A percentile compares a stretch with the other conserved stretches of the same genome.
Conservation (phyloP, 2,113 vertebrate genomes). For the Ammodytes dubius region DNA sequence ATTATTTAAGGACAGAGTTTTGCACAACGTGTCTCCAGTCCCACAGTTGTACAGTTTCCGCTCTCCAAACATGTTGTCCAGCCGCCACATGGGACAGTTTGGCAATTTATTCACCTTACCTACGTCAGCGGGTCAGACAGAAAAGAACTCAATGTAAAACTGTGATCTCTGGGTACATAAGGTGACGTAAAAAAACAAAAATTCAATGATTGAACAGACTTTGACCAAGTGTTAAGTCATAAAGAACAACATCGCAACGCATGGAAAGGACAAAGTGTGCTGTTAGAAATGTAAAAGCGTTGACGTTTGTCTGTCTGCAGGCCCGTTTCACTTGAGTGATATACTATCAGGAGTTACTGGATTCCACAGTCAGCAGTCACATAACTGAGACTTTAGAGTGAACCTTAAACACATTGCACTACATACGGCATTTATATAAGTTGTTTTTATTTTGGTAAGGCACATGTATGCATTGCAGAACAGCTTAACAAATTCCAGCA, state of each 20-base stretch:
- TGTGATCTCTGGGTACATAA: not conserved
- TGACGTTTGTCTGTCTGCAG: not conserved
- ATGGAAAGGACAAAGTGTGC: not conserved
- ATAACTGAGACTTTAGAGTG: not conserved
- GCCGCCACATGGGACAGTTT: not conserved
- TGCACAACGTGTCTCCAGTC: not conserved
- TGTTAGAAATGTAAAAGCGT: slow-evolving; percentile 1
- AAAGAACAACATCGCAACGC: not conserved
- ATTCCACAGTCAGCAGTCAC: slow-evolving; percentile 35
- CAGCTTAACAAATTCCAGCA: not conserved
- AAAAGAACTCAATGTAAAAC: slow-evolving; percentile 13
- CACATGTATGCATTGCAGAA: not conserved
- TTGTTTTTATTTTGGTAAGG: not conserved
- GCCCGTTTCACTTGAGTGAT: not conserved
- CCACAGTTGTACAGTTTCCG: not conserved
- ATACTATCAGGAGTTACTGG: slow-evolving; percentile 2
- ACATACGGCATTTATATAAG: slow-evolving; percentile 1
- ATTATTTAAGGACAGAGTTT: not conserved
- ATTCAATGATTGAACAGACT: slow-evolving; percentile 1
- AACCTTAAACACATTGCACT: not conserved
- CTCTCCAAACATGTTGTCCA: slow-evolving; percentile 15
- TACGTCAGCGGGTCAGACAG: slow-evolving; percentile 29
- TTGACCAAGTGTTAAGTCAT: slow-evolving; percentile 7
- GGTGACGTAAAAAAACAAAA: slow-evolving; percentile 15
- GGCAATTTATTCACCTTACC: not conserved